phyloP scores from a whole-genome alignment of 2,888 invertebrate species.

The Cryptosula pallasiana region DNA sequence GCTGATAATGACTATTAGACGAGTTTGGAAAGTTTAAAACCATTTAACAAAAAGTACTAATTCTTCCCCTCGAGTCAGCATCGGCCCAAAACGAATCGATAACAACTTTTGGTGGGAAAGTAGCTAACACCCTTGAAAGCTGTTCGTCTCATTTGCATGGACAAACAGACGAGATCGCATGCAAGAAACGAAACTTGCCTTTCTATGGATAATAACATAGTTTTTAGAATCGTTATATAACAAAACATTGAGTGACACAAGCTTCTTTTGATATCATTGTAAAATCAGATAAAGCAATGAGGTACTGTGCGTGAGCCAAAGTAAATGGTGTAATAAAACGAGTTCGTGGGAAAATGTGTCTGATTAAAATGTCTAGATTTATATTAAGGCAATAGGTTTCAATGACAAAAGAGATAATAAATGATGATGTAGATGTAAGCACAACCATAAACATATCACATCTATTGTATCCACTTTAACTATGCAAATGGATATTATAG shows the following conservation, averaged over 20 bases:
- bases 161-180: not conserved
- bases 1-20: too few species aligned
- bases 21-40: too few species aligned
- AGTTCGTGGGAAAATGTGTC: slow-evolving; percentile 13
- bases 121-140: too few species aligned
- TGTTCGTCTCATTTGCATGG: too few species aligned
- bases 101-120: too few species aligned
- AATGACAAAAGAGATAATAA: slow-evolving; percentile 18
- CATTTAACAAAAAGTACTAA: too few species aligned
- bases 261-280: not conserved
- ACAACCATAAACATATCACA: not conserved
- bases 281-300: not conserved
- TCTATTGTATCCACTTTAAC: not conserved
- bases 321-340: not conserved
- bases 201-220: not conserved
- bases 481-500: slow-evolving; percentile 17
- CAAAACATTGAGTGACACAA: not conserved
- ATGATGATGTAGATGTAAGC: not conserved
- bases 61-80: too few species aligned
- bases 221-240: not conserved
- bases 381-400: not conserved
- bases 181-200: not conserved
- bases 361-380: not conserved
- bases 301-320: not conserved
- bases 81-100: too few species aligned